Evolutionary conservation across 2,113 vertebrate genomes (phyloP).

Genomic region (Catharus minimus): DNA sequence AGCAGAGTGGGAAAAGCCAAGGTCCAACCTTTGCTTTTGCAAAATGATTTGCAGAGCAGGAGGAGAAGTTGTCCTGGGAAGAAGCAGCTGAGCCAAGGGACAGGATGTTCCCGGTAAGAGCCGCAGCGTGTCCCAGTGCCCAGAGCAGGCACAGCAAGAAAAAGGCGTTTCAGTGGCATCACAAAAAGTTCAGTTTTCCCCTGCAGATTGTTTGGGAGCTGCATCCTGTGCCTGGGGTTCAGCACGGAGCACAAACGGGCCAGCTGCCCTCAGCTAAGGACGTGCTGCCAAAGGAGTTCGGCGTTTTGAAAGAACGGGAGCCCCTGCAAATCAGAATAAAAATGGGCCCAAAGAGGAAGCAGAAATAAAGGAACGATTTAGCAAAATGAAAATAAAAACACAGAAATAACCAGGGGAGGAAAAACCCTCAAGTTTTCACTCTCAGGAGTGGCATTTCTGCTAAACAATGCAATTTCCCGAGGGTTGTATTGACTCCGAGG

Average conservation of each 20-base stretch:
- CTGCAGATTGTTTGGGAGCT: background rate
- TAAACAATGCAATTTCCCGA: background rate
- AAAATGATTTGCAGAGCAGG: background rate
- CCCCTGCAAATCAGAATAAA: background rate
- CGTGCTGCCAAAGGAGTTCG: background rate
- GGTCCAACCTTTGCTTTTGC: background rate
- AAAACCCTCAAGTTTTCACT: background rate
- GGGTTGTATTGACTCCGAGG: accelerated
- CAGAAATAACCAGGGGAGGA: background rate
- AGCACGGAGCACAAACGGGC: background rate
- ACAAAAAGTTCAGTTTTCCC: background rate
- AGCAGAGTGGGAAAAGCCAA: background rate
- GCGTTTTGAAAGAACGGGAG: background rate
- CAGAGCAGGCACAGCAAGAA: background rate
- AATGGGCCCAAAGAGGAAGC: slow-evolving; percentile 8
- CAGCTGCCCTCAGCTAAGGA: background rate
- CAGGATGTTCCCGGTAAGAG: background rate
- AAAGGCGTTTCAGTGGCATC: background rate
- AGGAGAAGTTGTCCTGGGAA: background rate
- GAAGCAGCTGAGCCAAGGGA: background rate
- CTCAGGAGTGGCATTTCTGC: background rate
- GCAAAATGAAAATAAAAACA: slow-evolving; percentile 31
- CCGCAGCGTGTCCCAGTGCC: background rate
- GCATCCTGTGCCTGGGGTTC: background rate
- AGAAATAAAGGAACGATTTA: background rate